Evolutionary conservation across 1,140 invertebrate species (phyloP), one percentile per base, ranked within the genome.

Genomic region (Drosophila ogumai): DNA sequence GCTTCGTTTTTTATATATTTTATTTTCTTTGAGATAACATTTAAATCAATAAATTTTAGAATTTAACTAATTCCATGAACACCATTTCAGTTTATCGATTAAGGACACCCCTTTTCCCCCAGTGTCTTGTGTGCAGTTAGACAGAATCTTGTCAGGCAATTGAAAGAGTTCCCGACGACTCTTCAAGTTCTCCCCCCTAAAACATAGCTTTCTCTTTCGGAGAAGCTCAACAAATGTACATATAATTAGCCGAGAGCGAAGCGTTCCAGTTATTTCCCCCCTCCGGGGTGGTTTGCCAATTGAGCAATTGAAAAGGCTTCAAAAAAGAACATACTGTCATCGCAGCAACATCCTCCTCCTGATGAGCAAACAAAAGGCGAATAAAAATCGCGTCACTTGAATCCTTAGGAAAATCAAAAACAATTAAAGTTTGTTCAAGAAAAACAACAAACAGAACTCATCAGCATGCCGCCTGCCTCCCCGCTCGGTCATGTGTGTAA

Each of bases 381-480:
- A 77, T 68, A 69, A 76, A 86, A 78, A 54, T 68, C 81, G 76
- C 79, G 84, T 79, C 84, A 88, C 52, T 84, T 74, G 82, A 88
- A 88, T 88, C 84, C 84, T 88, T 88, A 88, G 52, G 58, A 90
- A 88, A 88, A 88, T 90, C 84, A 88, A 88, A 88, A 88, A 88
- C 84, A 88, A 88, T 88, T 88, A 84, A 88, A 88, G 84, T 88
- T 88, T 88, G 84, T 79, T 90, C 81, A 84, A 90, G 80, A 78
- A 90, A 88, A 88, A 90, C 85, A 90, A 90, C 79, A 88, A 84
- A 74, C 84, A 87, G 82, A 88, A 84, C 85, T 90, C 84, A 88
- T 84, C 76, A 76, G 84, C 58, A 54, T 71, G 52, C 63, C 57
- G 22, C 40, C 57, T 40, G 25, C 25, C 31, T 40, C 56, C 56